Base-by-base conservation (phyloP, 2,113 vertebrate genomes). In the Dromiciops gliroides region DNA sequence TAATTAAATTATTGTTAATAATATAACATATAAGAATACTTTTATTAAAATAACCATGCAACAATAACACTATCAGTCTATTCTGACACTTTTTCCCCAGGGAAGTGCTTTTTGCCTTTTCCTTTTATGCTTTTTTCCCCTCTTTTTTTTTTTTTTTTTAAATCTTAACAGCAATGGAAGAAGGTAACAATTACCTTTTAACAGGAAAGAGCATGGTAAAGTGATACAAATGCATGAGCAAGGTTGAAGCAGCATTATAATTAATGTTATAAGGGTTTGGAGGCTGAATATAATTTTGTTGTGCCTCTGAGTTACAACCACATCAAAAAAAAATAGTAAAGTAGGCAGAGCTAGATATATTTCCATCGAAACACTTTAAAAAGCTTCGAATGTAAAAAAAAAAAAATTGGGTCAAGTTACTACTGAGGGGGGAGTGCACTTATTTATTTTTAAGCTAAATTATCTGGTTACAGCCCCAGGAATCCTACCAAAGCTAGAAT, bases 401-500 rank as follows among this genome's bases (percentile, higher is more conserved):
- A 51, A 75, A 75, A 98, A 98, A 98, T 97, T 98, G 98, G 98
- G 98, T 98, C 97, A 98, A 98, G 97, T 98, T 98, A 98, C 98
- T 98, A 98, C 98, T 98, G 98, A 99, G 99, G 99, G 99, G 99
- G 99, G 99, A 99, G 99, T 99, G 99, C 99, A 99, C 99, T 99
- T 99, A 99, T 98, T 99, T 99, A 98, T 98, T 98, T 98, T 98
- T 98, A 96, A 98, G 97, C 92, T 98, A 97, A 98, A 96, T 98
- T 99, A 98, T 98, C 98, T 98, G 98, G 98, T 99, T 99, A 99
- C 98, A 98, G 98, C 99, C 98, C 99, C 98, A 99, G 98, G 98
- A 99, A 97, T 99, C 99, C 98, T 99, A 99, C 99, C 99, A 99
- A 99, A 99, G 99, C 99, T 99, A 99, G 98, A 99, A 97, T 95